phyloP scores from a whole-genome alignment of 2,113 vertebrate genomes.

The Vicugna pacos region DNA sequence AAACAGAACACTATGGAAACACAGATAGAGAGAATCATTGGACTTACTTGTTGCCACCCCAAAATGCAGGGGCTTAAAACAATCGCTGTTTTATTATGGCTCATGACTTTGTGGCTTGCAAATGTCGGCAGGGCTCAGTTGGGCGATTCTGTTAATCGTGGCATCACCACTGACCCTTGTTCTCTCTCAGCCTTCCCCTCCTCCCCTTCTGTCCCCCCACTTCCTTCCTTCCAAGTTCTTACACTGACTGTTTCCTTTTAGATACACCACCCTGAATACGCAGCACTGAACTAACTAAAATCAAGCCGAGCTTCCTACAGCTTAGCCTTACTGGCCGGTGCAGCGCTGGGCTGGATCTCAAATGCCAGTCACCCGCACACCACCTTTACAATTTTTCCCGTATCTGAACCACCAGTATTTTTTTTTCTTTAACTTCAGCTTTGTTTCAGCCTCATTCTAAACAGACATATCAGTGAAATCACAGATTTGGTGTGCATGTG shows the following conservation, averaged over 20 bases:
- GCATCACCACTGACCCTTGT: not conserved
- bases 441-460: not conserved
- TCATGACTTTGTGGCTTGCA: not conserved
- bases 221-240: not conserved
- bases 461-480: not conserved
- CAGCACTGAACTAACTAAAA: not conserved
- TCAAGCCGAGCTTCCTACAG: not conserved
- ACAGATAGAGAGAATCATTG: fast-evolving
- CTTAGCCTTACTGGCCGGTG: not conserved
- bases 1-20: not conserved
- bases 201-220: not conserved
- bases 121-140: not conserved
- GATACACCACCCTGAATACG: not conserved
- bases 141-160: not conserved
- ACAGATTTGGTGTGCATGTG: not conserved
- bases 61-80: not conserved
- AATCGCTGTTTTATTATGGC: not conserved
- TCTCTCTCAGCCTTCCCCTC: not conserved
- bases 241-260: not conserved
- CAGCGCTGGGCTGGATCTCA: not conserved
- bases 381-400: not conserved
- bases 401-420: not conserved
- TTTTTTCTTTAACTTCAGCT: not conserved
- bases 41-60: not conserved
- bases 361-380: not conserved